phyloP scores from a whole-genome alignment of 2,888 invertebrate species.

The Chymomyza fuscimana region DNA sequence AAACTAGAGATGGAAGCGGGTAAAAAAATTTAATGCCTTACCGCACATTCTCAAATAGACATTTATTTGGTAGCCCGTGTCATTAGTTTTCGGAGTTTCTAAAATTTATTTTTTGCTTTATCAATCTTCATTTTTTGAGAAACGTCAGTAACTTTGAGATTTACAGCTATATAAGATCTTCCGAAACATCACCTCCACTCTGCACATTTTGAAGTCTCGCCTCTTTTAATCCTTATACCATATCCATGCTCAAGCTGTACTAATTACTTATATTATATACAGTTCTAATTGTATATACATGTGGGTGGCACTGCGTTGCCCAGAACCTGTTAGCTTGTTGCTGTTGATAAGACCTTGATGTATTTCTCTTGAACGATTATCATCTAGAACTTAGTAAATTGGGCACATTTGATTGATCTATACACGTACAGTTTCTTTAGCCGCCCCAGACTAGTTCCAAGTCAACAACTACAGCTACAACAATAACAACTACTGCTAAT shows the following conservation, averaged over 20 bases:
- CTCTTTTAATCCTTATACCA: too few species aligned
- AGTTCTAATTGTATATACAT: background rate
- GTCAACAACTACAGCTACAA: constrained; percentile 22
- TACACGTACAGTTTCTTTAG: constrained; percentile 33
- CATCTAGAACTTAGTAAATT: constrained; percentile 46
- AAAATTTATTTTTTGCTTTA: too few species aligned
- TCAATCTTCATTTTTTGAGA: too few species aligned
- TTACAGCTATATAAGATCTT: too few species aligned
- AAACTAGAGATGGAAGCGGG: background rate
- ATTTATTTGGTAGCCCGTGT: too few species aligned
- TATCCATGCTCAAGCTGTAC: background rate
- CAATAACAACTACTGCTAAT: constrained; percentile 17
- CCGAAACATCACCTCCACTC: too few species aligned
- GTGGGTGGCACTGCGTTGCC: background rate
- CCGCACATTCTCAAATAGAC: too few species aligned
- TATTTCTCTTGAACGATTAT: constrained; percentile 35
- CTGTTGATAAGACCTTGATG: background rate
- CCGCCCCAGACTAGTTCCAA: constrained; percentile 55
- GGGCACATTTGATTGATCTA: background rate
- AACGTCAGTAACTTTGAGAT: too few species aligned
- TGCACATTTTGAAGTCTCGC: too few species aligned
- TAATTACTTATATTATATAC: background rate
- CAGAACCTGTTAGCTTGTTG: background rate
- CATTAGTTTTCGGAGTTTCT: too few species aligned
- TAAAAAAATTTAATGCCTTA: background rate